phyloP scores from a whole-genome alignment of 2,888 invertebrate genomes.

The Cataglyphis livida region DNA sequence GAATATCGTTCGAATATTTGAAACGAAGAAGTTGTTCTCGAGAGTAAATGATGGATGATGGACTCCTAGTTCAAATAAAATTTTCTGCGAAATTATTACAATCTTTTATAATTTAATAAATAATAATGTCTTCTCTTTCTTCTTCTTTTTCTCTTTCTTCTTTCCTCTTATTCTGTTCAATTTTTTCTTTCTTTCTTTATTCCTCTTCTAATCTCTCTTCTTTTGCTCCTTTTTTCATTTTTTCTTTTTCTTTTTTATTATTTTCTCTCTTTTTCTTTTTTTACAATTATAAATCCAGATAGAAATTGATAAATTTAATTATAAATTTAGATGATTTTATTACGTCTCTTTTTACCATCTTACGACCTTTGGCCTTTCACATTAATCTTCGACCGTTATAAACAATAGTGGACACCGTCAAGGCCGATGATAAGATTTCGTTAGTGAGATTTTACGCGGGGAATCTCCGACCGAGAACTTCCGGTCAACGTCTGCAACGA shows the following conservation, averaged over 20 bases:
- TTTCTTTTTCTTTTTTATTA: background rate
- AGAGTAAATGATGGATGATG: background rate
- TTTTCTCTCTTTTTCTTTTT: background rate
- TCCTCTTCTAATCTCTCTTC: background rate
- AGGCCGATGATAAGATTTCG: slow-evolving; percentile 60
- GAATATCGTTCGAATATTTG: background rate
- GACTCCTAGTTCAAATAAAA: background rate
- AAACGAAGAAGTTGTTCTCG: background rate
- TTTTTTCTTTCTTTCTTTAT: background rate
- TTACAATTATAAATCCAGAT: background rate
- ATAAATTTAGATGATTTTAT: background rate
- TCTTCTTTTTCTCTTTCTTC: background rate
- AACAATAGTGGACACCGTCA: slow-evolving; percentile 43
- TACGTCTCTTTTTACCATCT: background rate
- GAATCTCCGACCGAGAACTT: slow-evolving; percentile 62
- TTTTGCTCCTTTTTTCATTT: background rate
- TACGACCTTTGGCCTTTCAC: slow-evolving; percentile 33
- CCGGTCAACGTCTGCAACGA: slow-evolving; percentile 66
- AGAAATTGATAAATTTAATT: background rate
- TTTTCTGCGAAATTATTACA: background rate
- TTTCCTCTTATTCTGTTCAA: background rate
- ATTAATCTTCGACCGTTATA: background rate
- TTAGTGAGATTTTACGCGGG: slow-evolving; percentile 47
- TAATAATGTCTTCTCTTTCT: background rate
- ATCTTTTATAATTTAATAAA: background rate